Conservation (phyloP, 1,140 invertebrate species). For the Latrodectus geometricus region DNA sequence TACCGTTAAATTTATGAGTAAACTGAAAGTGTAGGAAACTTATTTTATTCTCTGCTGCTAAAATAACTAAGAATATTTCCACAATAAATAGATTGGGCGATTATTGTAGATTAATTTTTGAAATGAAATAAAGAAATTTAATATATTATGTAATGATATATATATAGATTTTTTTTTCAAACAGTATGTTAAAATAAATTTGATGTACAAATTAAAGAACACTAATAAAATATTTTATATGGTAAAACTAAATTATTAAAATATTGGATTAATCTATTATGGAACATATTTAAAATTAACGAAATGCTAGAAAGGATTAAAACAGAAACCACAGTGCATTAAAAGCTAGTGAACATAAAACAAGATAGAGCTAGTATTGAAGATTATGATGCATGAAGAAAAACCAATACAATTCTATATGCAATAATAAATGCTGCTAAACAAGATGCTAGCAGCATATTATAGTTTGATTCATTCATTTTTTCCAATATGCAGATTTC, state of each 20-base stretch:
- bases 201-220: too few species aligned
- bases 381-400: constrained; percentile 49
- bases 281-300: not conserved
- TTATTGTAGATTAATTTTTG: too few species aligned
- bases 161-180: too few species aligned
- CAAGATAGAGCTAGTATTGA: constrained; percentile 52
- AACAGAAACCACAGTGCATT: constrained; percentile 48
- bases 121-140: too few species aligned
- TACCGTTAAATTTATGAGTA: too few species aligned
- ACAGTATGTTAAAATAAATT: too few species aligned
- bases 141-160: too few species aligned
- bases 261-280: not conserved
- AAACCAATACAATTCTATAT: constrained; percentile 55
- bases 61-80: too few species aligned
- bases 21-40: too few species aligned
- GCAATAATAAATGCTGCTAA: constrained; percentile 55
- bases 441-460: constrained; percentile 60
- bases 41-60: too few species aligned
- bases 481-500: constrained; percentile 53
- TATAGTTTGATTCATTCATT: constrained; percentile 47
- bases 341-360: constrained; percentile 58
- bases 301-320: constrained; percentile 28
- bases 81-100: too few species aligned
- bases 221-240: too few species aligned
- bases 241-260: not conserved